Conservation (phyloP, 2,888 invertebrate species). For the Vandiemenella viatica region DNA sequence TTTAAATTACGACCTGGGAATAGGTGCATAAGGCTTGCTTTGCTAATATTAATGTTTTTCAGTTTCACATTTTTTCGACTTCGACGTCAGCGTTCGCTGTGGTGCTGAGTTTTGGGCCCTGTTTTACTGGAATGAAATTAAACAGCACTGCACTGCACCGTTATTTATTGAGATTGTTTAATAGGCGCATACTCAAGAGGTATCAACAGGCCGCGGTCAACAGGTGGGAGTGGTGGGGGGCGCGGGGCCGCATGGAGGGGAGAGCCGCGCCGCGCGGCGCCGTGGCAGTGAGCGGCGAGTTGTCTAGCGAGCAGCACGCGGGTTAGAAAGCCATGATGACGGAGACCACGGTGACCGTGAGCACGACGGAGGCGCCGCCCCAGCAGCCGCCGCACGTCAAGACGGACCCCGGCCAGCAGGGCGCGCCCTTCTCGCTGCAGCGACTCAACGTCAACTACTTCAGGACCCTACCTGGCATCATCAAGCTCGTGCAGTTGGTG, state of each 20-base stretch:
- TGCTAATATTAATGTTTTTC: too few species aligned
- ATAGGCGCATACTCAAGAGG: too few species aligned
- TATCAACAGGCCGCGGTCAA: not conserved
- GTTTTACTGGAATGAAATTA: too few species aligned
- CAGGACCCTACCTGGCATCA: not conserved
- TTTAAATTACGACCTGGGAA: too few species aligned
- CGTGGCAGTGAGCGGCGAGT: not conserved
- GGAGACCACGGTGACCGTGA: constrained; percentile 65
- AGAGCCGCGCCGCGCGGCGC: not conserved
- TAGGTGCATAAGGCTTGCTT: too few species aligned
- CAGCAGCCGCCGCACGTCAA: not conserved
- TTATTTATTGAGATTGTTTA: too few species aligned
- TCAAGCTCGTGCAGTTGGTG: not conserved
- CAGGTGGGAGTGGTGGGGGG: not conserved
- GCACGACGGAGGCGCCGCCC: not conserved
- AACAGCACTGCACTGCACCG: too few species aligned
- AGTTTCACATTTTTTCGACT: too few species aligned
- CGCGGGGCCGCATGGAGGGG: not conserved
- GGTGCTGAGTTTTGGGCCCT: too few species aligned
- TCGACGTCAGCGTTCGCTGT: too few species aligned
- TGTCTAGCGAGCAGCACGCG: not conserved
- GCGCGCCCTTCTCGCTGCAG: not conserved
- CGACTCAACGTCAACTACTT: not conserved
- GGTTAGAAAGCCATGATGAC: constrained; percentile 45
- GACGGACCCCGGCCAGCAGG: not conserved